Base-by-base conservation (phyloP, 2,797 vertebrate species). In the Acridotheres tristis region DNA sequence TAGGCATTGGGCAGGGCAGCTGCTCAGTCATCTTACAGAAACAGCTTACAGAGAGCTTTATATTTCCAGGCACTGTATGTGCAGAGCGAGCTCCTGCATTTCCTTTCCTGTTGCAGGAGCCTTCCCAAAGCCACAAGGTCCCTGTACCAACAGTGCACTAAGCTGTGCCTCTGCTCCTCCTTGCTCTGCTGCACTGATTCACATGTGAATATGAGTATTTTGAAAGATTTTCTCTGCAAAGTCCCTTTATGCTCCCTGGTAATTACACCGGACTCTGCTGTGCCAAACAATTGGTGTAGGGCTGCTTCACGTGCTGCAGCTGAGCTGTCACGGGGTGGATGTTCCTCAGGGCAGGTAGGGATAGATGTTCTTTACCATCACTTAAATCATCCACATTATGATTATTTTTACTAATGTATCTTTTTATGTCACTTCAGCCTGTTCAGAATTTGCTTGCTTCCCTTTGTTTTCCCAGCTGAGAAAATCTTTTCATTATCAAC, bases 391-490 rank as follows among this genome's bases (percentile, higher is more conserved):
- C 45, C 58, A 17, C 58, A 40, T 74, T 63, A 74, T 62, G 67
- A 47, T 85, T 65, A 68, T 82, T 86, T 71, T 90, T 88, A 43
- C 54, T 81, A 69, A 92, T 85, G 84, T 83, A 9, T 82, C 38
- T 85, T 90, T 82, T 90, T 76, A 36, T 94, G 72, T 81, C 78
- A 74, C 26, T 89, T 95, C 69, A 80, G 48, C 53, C 81, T 86
- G 27, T 88, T 89, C 73, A 55, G 78, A 77, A 77, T 42, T 69
- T 84, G 76, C 74, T 66, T 62, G 53, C 88, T 97, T 98, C 98
- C 97, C 98, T 99, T 47, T 97, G 97, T 91, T 97, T 93, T 96
- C 95, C 97, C 93, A 89, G 87, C 92, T 42, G 97, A 90, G 78
- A 95, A 87, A 50, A 97, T 75, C 57, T 96, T 74, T 91, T 93